These are phyloP conservation scores for Salarias fasciatus DNA, from an alignment of 2,797 vertebrate species.

Conservation along the genomic window DNA sequence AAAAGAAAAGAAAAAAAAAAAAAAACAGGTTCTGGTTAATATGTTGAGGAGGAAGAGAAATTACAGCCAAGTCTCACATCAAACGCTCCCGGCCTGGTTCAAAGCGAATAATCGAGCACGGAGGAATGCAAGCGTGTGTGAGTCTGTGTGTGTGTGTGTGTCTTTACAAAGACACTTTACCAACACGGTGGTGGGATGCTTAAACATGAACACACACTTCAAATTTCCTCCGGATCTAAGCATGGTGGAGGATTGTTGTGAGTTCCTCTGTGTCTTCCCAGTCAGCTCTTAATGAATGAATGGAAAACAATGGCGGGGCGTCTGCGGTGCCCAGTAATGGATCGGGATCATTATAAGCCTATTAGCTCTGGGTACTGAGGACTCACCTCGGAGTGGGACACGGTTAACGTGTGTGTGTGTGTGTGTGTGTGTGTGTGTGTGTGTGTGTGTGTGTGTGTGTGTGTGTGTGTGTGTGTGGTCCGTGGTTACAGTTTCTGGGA, in stretches of 20 bases:
- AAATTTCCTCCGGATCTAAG: conserved; percentile 37
- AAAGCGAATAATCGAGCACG: conserved; percentile 62
- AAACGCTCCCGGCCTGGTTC: conserved; percentile 67
- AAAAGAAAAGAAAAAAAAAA: background rate
- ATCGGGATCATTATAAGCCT: conserved; percentile 83
- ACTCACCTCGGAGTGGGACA: conserved; percentile 70
- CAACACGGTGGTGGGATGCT: conserved; percentile 60
- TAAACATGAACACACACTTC: conserved; percentile 23
- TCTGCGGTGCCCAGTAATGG: conserved; percentile 74
- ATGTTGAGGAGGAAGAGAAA: conserved; percentile 72
- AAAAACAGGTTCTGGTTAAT: conserved; percentile 79
- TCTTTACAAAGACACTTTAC: conserved; percentile 40
- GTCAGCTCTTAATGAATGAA: conserved; percentile 75
- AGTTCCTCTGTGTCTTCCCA: conserved; percentile 51
- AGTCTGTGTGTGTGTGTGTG: conserved; percentile 11
- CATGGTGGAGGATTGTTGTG: conserved; percentile 52
- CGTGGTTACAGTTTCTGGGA: conserved; percentile 44
- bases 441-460: conserved; percentile 60
- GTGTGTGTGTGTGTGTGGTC: conserved; percentile 66
- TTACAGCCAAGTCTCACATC: conserved; percentile 72
- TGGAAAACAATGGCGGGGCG: conserved; percentile 83
- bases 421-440: conserved; percentile 20
- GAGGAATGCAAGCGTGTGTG: conserved; percentile 42
- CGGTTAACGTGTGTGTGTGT: conserved; percentile 40
- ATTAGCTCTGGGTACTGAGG: conserved; percentile 71